A percentile compares a stretch with the other conserved stretches of the same genome.
These are phyloP conservation scores for Sitta carolinensis DNA, from an alignment of 2,797 vertebrate species.

Conservation along the genomic window DNA sequence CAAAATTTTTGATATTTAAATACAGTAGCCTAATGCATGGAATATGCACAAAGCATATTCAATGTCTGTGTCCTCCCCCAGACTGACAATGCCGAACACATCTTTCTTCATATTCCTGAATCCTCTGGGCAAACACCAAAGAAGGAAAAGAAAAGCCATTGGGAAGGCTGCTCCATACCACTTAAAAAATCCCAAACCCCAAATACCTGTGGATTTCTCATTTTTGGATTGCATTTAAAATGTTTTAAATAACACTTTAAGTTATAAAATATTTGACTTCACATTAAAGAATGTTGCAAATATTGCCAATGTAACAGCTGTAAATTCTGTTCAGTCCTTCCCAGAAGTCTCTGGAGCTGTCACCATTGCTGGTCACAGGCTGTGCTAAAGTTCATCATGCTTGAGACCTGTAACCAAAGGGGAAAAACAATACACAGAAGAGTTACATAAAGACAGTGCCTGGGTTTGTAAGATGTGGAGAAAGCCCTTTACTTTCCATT, in stretches of 20 bases:
- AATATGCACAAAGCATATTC: not conserved
- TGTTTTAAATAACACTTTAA: constrained; percentile 38
- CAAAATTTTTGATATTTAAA: not conserved
- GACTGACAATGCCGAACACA: not conserved
- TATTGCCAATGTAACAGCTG: not conserved
- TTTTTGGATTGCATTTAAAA: not conserved
- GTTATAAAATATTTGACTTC: constrained; percentile 11
- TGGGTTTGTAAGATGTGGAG: not conserved
- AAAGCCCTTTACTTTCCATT: not conserved
- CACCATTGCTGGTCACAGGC: not conserved
- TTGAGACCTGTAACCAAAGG: constrained; percentile 69
- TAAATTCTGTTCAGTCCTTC: not conserved
- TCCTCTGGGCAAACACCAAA: not conserved
- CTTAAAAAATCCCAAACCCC: not conserved
- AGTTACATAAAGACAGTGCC: not conserved
- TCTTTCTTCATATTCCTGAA: not conserved
- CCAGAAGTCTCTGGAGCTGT: not conserved
- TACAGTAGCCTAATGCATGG: not conserved
- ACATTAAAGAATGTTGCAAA: not conserved
- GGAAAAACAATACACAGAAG: not conserved
- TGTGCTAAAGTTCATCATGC: constrained; percentile 91
- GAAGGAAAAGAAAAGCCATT: not conserved
- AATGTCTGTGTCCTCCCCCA: not conserved
- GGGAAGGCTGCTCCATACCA: not conserved
- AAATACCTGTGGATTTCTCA: not conserved